Base-by-base conservation (phyloP, 2,888 invertebrate species). In the Phortica okadai region DNA sequence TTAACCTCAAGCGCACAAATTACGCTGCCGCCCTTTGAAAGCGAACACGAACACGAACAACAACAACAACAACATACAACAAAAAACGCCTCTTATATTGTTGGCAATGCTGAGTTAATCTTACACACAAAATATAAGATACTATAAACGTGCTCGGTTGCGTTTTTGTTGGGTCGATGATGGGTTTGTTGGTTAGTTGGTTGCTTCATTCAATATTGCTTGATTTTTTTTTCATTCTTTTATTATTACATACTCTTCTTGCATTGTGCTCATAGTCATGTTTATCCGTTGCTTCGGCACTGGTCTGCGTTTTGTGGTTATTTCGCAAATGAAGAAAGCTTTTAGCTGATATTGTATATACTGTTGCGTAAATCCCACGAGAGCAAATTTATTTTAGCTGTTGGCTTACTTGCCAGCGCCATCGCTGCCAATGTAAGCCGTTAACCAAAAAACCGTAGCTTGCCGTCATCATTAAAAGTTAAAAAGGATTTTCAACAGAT, bases 401-500 rank as follows among this genome's bases (percentile, higher is more conserved):
- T 33, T 33, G 33, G 33, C 33, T 33, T 33, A 33, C 33, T 33
- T 33, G 33, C 33, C 33, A 33, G 3, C 81, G 75, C 44, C n/a
- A 41, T 21, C 33, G 5, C 59, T 8, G 67, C 11, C 74, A 56
- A 21, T 66, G 77, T 59, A n/a, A 16, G 16, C 14, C 14, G 59
- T 21, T 25, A 54, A 45, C 72, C 62, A 45, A 14, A 33, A 8
- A 44, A 11, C 70, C 14, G 4, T 1, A 14, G 33, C 70, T 25
- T 10, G 7, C 16, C 66, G 41, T 56, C 84, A 87, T 85, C 85
- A 85, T 85, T 88, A 88, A 85, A 85, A 88, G 87, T 85, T 85
- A 88, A 85, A 83, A 88, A 88, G 85, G 85, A 85, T 88, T 85
- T 85, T 80, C 82, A 85, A 84, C 80, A 86, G 86, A 87, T 85